Conservation (phyloP, 1,140 invertebrate genomes). For the Panagrolaimus sp. region DNA sequence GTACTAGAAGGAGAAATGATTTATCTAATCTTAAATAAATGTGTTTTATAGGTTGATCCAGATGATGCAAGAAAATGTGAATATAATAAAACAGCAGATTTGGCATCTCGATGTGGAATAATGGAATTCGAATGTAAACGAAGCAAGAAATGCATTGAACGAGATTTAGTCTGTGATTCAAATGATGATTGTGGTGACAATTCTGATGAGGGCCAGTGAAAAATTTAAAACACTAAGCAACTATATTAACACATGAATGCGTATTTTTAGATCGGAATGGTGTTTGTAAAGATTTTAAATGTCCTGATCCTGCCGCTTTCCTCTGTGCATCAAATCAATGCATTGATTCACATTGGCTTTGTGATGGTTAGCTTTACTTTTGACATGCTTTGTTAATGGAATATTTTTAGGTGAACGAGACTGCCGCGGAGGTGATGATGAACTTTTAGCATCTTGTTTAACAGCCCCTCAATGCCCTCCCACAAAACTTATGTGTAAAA, state of each 20-base stretch:
- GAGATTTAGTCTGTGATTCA: slow-evolving; percentile 8
- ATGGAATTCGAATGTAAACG: slow-evolving; percentile 61
- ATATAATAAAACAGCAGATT: not conserved
- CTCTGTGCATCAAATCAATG: slow-evolving; percentile 14
- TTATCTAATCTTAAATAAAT: not conserved
- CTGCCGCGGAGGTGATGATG: not conserved
- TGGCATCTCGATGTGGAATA: slow-evolving; percentile 57
- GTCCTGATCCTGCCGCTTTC: slow-evolving; percentile 1
- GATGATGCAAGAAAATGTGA: not conserved
- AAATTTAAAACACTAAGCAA: too few relatives aligned
- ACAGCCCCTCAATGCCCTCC: not conserved
- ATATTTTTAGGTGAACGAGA: slow-evolving; percentile 20
- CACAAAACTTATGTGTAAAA: slow-evolving; percentile 65
- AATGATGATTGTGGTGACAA: slow-evolving; percentile 7
- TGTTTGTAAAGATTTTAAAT: slow-evolving; percentile 23
- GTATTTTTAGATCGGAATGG: not conserved
- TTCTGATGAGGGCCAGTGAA: not conserved
- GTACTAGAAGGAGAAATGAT: too few relatives aligned
- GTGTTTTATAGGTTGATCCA: not conserved
- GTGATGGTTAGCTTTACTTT: slow-evolving; percentile 26
- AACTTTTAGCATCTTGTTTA: not conserved
- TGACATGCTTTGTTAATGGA: too few relatives aligned
- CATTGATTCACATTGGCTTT: slow-evolving; percentile 3
- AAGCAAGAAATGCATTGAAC: slow-evolving; percentile 62
- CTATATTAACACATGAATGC: not conserved